Evolutionary conservation across 2,113 vertebrate species (phyloP), one percentile per base, ranked within the genome.

Genomic region (Tachysurus fulvidraco): DNA sequence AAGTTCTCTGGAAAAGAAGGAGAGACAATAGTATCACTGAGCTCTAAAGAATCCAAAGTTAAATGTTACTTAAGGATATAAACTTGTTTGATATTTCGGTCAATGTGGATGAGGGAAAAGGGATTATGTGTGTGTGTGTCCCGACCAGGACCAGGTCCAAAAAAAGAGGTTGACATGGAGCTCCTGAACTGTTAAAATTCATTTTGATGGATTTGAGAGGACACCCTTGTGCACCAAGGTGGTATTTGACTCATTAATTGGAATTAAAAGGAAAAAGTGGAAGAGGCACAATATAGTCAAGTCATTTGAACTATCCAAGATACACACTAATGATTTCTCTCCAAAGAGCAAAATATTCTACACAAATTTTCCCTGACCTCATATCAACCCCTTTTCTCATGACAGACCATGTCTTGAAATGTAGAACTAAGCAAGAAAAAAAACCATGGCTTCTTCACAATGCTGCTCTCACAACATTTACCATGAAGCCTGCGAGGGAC

Each of bases 391-490:
- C 8, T 7, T 21, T 50, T 77, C 57, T 21, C 46, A 71, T 60
- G 28, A 85, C 74, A 55, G 62, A 41, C n/a, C 54, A 88, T 62
- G 46, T 69, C 30, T 79, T 87, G 85, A 84, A 81, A 79, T 52
- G 57, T 19, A 59, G 55, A 83, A 62, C 14, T 41, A 36, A 23
- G 28, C 25, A 73, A 65, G 71, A 17, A 21, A 62, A 82, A 73
- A 84, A 0, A 46, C 80, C 57, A 52, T 44, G 81, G 84, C 78
- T 79, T 57, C 59, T 30, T 78, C 86, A 88, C 89, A 93, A 92
- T 93, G 65, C 90, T 85, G 52, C 83, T 84, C 86, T 92, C 73
- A 81, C 30, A 91, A 91, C 89, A 92, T 94, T 94, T 90, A 88
- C 89, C 92, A 92, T 83, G 57, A 25, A 90, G 78, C 91, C 90